These are phyloP conservation scores for Eupithecia dodoneata DNA, from an alignment of 2,888 invertebrate species.

Conservation along the genomic window DNA sequence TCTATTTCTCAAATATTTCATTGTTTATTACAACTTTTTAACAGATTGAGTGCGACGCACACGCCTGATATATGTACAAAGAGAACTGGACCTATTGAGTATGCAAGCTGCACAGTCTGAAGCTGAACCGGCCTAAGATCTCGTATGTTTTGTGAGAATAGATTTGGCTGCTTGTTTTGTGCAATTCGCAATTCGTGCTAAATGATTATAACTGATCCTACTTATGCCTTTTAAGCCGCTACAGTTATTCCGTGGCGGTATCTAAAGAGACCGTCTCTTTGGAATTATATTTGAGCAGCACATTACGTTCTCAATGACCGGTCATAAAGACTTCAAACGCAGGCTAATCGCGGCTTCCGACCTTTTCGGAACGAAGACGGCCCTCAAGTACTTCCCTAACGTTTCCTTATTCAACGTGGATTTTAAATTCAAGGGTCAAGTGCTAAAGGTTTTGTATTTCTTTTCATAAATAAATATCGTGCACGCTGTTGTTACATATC, in stretches of 20 bases:
- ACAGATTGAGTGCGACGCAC: not conserved
- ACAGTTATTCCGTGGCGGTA: conserved; percentile 23
- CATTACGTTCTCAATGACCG: conserved; percentile 78
- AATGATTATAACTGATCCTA: not conserved
- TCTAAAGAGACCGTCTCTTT: conserved; percentile 67
- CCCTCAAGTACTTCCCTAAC: conserved; percentile 68
- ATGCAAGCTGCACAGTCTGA: not conserved
- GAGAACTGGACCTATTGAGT: not conserved
- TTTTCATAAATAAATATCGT: conserved; percentile 10
- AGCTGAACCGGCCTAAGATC: not conserved
- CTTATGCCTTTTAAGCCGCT: not conserved
- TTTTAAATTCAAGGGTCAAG: conserved; percentile 63
- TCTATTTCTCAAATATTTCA: too few species aligned
- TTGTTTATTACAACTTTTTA: not conserved
- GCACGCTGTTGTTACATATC: not conserved
- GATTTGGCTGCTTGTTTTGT: not conserved
- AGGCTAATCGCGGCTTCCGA: conserved; percentile 81
- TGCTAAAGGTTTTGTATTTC: conserved; percentile 29
- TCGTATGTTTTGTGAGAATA: not conserved
- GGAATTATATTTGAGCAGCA: conserved; percentile 78
- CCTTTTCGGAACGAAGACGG: conserved; percentile 73
- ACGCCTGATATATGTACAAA: not conserved
- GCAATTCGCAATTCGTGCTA: not conserved
- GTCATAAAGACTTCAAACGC: conserved; percentile 82
- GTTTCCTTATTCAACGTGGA: conserved; percentile 63